Base-by-base conservation (phyloP, 2,888 invertebrate genomes). In the Alloplasta piceator region DNA sequence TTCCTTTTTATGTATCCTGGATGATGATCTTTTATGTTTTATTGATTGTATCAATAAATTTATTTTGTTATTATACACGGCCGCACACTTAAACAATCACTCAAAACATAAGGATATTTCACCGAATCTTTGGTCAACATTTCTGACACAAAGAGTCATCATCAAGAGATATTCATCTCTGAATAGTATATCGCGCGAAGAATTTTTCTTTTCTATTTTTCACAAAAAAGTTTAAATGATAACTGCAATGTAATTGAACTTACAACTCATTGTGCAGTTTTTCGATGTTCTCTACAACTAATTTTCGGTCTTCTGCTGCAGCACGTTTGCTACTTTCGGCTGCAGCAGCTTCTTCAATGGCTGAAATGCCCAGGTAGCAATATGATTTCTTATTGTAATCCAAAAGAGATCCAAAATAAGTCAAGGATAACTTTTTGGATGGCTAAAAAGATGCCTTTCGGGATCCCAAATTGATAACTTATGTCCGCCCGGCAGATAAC, bases 261-360 rank as follows among this genome's bases (percentile, higher is more conserved):
- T 82, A 84, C 85, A 85, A 73, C 74, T 84, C 52, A 16, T 82
- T 48, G 39, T 68, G 71, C 52, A 83, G 66, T 43, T 72, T 63
- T 12, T 68, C 74, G 14, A 82, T 78, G 70, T 83, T 85, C 61
- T 80, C 5, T 46, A 85, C 48, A 39, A 83, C 80, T 41, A 83
- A 68, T 36, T 10, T 43, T 41, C 82, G 77, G 52, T 84, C 83
- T 72, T 82, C 79, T 64, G 14, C 61, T 46, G 82, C 82, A 56
- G 80, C 81, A 43, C 72, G 71, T 66, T 72, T 58, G 55, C 84
- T 84, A 48, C 83, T 85, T 9, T 86, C 78, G 14, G 58, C 56
- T 16, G n/a, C n/a, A n/a, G 84, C 84, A 12, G 78, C 78, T 70
- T 79, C 64, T 50, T 85, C 82, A 9, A 85, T 78, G 6, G 64